Conservation (phyloP, 2,113 vertebrate species). For the Vanacampus margaritifer region DNA sequence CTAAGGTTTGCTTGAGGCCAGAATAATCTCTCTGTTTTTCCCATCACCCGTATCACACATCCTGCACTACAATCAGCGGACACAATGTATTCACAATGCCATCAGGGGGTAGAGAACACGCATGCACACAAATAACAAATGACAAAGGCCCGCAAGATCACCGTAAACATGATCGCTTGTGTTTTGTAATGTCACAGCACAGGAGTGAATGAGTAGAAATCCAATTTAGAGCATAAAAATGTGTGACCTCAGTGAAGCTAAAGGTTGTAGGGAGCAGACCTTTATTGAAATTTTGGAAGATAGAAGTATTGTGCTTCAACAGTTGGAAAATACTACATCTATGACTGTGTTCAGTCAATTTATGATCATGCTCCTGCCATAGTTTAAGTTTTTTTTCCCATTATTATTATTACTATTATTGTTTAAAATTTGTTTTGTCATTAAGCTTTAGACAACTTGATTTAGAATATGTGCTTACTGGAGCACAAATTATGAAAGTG, state of each 20-base stretch:
- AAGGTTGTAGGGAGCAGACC: background rate
- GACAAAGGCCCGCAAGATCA: slow-evolving; percentile 2
- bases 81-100: slow-evolving; percentile 70
- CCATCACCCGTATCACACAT: slow-evolving; percentile 72
- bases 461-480: background rate
- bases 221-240: background rate
- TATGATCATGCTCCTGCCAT: background rate
- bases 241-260: background rate
- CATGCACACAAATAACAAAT: slow-evolving; percentile 34
- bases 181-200: slow-evolving; percentile 5
- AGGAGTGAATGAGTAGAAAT: slow-evolving; percentile 33
- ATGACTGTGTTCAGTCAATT: no score
- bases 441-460: background rate
- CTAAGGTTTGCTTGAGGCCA: slow-evolving; percentile 64
- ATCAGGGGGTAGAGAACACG: slow-evolving; percentile 69
- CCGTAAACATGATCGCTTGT: slow-evolving; percentile 25
- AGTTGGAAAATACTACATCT: background rate
- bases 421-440: background rate
- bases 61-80: slow-evolving; percentile 73
- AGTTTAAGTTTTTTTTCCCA: background rate
- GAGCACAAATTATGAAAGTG: background rate
- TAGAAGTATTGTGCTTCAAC: background rate
- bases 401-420: background rate
- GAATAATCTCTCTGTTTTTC: slow-evolving; percentile 73
- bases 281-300: no score